Evolutionary conservation across 2,113 vertebrate species (phyloP), one percentile per base, ranked within the genome.

Genomic region (Erinaceus europaeus): DNA sequence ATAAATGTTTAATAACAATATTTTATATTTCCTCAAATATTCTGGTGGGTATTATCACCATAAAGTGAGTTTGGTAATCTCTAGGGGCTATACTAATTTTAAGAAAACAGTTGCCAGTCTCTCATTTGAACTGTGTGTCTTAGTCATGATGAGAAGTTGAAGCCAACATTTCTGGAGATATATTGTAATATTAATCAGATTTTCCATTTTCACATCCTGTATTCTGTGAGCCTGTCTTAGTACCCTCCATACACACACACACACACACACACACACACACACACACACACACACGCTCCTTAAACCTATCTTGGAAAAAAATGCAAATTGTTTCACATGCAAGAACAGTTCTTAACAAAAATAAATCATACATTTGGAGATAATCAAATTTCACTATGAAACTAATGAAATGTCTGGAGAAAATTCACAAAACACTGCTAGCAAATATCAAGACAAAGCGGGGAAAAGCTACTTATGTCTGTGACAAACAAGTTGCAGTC

Each of bases 1-100:
- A 90, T 94, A 80, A 84, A 93, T 95, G 68, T 95, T 96, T 94
- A 92, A 90, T 91, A 93, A 91, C 91, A 94, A 68, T 83, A 68
- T 94, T 94, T 93, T 91, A 36, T 94, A 81, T 89, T 95, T 94
- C 75, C 81, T 95, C 75, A 86, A 61, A 90, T n/a, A n/a, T 93
- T 62, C 67, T 84, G 27, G 73, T 90, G 48, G 83, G 55, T 94
- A 71, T 90, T 91, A 81, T 74, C 25, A 36, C 89, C 12, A 44
- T 79, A n/a, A 82, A 67, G 50, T 86, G 90, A 88, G 65, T 90
- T 73, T 94, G 65, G 36, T 68, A 80, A n/a, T 92, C 89, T 84
- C 72, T 55, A 89, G 94, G 95, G 55, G 69, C 50, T 93, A 38
- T 44, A 57, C 34, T 86, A 78, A 40, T 84, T 94, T 69, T 77